These are phyloP conservation scores for Oithona nana DNA, from an alignment of 2,888 invertebrate species.

Conservation along the genomic window DNA sequence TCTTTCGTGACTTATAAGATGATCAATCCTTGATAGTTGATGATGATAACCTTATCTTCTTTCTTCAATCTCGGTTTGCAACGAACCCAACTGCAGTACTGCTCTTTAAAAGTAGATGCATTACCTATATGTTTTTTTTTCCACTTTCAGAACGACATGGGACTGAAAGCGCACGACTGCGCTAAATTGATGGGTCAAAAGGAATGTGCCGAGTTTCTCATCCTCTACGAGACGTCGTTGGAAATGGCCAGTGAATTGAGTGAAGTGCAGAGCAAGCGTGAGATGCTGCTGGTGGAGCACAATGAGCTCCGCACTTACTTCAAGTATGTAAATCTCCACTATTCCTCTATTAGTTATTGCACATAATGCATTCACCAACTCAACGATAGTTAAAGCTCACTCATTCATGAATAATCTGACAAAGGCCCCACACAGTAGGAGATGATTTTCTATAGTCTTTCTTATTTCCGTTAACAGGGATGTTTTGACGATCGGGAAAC, in stretches of 20 bases:
- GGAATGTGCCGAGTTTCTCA: conserved; percentile 25
- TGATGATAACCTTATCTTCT: too few species aligned
- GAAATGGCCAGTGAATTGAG: conserved; percentile 24
- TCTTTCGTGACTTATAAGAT: too few species aligned
- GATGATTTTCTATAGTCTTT: too few species aligned
- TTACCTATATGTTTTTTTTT: too few species aligned
- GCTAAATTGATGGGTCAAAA: conserved; percentile 23
- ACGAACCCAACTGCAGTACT: too few species aligned
- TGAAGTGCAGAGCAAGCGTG: conserved; percentile 21
- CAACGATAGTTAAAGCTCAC: not conserved
- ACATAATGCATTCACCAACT: not conserved
- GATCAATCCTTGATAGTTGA: too few species aligned
- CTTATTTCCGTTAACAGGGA: conserved; percentile 24
- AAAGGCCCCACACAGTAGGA: too few species aligned
- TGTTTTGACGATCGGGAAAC: conserved; percentile 25
- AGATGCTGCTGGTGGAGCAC: conserved; percentile 22
- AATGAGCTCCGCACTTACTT: conserved; percentile 22
- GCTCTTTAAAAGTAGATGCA: too few species aligned
- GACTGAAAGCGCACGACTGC: conserved; percentile 25
- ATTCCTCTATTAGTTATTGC: not conserved
- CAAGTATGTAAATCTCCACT: conserved; percentile 21
- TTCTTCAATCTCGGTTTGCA: too few species aligned
- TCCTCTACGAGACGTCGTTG: conserved; percentile 24
- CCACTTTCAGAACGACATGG: conserved; percentile 26
- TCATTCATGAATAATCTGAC: too few species aligned